Percentiles rank a stretch among this genome's conserved stretches.
These are phyloP conservation scores for Lepidothrix coronata DNA, from an alignment of 2,113 vertebrate species.

Conservation along the genomic window DNA sequence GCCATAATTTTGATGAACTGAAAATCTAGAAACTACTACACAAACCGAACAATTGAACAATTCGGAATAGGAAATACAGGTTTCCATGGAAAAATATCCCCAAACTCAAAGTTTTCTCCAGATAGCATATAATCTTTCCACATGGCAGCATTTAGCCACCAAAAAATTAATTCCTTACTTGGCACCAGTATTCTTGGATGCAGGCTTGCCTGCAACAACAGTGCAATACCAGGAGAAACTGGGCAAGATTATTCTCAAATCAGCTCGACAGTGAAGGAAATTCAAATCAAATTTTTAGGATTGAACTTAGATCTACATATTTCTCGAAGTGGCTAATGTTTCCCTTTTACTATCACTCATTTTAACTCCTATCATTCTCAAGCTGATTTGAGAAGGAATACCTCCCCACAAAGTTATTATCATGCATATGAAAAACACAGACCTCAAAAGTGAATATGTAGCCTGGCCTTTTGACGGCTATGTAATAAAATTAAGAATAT, in stretches of 20 bases:
- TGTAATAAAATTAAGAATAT: neutral
- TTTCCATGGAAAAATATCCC: neutral
- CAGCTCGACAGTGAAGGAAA: neutral
- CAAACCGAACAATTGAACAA: neutral
- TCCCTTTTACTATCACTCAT: neutral
- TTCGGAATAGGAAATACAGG: neutral
- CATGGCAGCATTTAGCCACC: neutral
- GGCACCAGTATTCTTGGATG: neutral
- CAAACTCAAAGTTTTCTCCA: neutral
- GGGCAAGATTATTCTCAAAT: neutral
- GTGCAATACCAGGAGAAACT: neutral
- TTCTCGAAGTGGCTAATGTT: neutral
- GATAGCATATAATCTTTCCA: neutral
- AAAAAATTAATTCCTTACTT: neutral
- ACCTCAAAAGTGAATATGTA: neutral
- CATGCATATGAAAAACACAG: neutral
- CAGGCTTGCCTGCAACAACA: neutral
- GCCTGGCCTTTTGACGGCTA: neutral
- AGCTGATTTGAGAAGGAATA: neutral
- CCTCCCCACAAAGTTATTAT: neutral
- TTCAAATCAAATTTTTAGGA: neutral
- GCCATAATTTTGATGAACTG: neutral
- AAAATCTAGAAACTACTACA: neutral
- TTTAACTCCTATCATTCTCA: neutral
- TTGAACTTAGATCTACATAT: neutral